These are phyloP conservation scores for Porites lobata DNA, from an alignment of 92 coral and sea anemone species.

Conservation along the genomic window DNA sequence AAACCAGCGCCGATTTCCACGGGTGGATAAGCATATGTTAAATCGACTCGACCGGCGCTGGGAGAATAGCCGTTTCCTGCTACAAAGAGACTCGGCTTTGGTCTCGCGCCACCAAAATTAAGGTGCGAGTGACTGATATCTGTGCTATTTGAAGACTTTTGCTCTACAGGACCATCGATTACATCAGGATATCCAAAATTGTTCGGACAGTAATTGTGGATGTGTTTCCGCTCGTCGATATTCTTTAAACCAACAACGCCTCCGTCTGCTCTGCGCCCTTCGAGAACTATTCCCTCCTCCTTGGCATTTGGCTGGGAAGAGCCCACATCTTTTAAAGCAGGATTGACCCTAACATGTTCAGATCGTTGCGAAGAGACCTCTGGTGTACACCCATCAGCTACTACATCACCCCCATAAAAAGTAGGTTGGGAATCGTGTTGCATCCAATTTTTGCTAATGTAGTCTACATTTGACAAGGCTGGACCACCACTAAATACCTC, in stretches of 20 bases:
- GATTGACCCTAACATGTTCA: background rate
- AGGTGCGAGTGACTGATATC: fast-evolving
- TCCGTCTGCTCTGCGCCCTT: too few relatives aligned
- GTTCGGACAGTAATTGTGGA: background rate
- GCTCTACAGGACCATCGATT: background rate
- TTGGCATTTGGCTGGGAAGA: fast-evolving
- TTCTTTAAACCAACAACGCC: fast-evolving
- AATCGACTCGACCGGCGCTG: background rate
- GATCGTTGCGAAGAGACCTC: background rate
- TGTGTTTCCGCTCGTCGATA: background rate
- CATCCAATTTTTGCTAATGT: background rate
- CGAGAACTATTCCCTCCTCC: background rate
- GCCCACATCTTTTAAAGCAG: background rate
- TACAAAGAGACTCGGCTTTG: background rate
- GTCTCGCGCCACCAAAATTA: background rate
- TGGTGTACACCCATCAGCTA: too few relatives aligned
- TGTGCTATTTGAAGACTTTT: background rate
- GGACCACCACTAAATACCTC: too few relatives aligned
- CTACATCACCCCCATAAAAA: background rate
- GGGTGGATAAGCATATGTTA: fast-evolving
- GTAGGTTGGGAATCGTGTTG: background rate
- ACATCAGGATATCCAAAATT: background rate
- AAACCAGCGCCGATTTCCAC: background rate
- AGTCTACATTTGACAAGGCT: background rate
- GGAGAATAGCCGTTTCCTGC: background rate